These are phyloP conservation scores for Cydia fagiglandana DNA, from an alignment of 1,140 invertebrate genomes.

Conservation along the genomic window DNA sequence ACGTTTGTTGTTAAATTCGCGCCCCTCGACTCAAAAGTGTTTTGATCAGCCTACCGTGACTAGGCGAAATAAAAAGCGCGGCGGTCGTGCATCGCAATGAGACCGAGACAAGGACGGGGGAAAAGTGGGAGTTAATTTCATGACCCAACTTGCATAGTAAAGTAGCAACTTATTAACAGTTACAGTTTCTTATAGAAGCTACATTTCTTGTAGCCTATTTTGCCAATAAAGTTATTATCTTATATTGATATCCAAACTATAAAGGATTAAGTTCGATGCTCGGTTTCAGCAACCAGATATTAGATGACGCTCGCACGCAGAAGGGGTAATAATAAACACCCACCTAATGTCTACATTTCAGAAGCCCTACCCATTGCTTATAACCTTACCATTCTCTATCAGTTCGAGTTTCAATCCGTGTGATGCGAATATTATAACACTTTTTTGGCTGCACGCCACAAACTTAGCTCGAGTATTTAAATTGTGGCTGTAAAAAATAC, in stretches of 20 bases:
- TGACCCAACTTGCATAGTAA: constrained; percentile 31
- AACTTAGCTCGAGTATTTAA: constrained; percentile 28
- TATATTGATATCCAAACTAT: too few relatives aligned
- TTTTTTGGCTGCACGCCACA: constrained; percentile 28
- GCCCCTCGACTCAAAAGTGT: constrained; percentile 42
- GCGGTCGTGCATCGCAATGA: constrained; percentile 51
- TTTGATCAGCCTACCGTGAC: constrained; percentile 53
- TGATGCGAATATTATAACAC: constrained; percentile 30
- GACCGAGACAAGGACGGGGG: constrained; percentile 40
- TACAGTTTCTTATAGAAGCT: background rate
- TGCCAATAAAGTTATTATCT: too few relatives aligned
- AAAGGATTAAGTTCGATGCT: constrained; percentile 36
- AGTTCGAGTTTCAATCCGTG: constrained; percentile 22
- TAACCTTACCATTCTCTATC: background rate
- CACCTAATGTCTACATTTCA: background rate
- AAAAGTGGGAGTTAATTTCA: constrained; percentile 48
- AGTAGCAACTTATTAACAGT: constrained; percentile 6
- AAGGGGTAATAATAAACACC: background rate
- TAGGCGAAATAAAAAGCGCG: constrained; percentile 48
- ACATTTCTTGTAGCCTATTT: background rate
- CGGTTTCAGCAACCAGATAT: constrained; percentile 31
- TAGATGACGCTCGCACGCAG: constrained; percentile 2
- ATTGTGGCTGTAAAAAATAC: constrained; percentile 30
- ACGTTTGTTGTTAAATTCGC: constrained; percentile 27
- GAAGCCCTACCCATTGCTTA: background rate